These are phyloP conservation scores for Vanessa cardui DNA, from an alignment of 2,888 invertebrate species.

Conservation along the genomic window DNA sequence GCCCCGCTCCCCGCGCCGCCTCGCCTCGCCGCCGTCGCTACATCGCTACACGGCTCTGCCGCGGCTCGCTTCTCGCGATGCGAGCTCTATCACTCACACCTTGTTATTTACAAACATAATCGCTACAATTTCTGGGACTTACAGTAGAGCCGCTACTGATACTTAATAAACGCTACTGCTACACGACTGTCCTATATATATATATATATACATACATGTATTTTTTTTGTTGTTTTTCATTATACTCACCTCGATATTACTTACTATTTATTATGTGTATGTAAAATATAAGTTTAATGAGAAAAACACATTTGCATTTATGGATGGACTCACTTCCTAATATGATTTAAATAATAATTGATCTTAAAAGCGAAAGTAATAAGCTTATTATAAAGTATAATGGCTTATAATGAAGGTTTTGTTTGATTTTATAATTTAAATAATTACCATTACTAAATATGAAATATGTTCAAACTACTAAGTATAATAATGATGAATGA, in stretches of 20 bases:
- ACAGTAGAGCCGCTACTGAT: slow-evolving; percentile 14
- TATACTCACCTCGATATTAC: neutral
- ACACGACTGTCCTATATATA: neutral
- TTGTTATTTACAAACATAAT: slow-evolving; percentile 50
- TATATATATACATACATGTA: neutral
- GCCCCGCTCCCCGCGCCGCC: slow-evolving; percentile 39
- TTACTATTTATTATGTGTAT: neutral
- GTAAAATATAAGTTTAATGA: neutral
- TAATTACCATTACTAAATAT: neutral
- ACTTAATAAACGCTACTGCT: slow-evolving; percentile 16
- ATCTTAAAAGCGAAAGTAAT: slow-evolving; percentile 9
- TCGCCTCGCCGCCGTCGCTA: slow-evolving; percentile 38
- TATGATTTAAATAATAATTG: slow-evolving; percentile 8
- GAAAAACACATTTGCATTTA: slow-evolving; percentile 2
- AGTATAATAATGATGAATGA: too few species aligned
- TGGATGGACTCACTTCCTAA: neutral
- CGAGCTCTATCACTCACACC: slow-evolving; percentile 40
- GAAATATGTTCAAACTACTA: too few species aligned
- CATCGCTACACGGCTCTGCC: slow-evolving; percentile 22
- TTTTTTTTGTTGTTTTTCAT: neutral
- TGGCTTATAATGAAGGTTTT: slow-evolving; percentile 7
- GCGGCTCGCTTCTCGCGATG: slow-evolving; percentile 37
- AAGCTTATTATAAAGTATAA: slow-evolving; percentile 3
- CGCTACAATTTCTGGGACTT: slow-evolving; percentile 36
- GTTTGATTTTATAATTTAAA: slow-evolving; percentile 13